These are phyloP conservation scores for Ochropleura plecta DNA, from an alignment of 2,888 invertebrate species.

Conservation along the genomic window DNA sequence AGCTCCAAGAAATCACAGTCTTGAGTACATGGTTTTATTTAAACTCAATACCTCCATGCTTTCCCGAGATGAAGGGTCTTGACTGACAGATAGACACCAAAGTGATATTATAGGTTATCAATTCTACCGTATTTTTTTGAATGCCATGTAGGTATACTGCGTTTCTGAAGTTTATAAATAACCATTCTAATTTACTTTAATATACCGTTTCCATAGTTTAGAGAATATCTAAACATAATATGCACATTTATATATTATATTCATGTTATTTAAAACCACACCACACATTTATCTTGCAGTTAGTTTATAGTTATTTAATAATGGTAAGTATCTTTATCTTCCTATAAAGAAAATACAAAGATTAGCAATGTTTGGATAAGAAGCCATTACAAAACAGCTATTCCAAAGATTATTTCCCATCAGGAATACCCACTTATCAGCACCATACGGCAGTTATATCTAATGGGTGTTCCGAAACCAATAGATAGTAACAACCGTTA, in stretches of 20 bases:
- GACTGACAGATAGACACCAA: no score
- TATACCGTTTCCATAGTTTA: background rate
- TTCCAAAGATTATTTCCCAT: constrained; percentile 30
- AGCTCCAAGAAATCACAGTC: no score
- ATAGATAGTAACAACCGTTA: constrained; percentile 17
- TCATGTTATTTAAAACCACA: background rate
- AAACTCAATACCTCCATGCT: no score
- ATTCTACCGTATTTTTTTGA: no score
- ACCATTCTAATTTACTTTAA: constrained; percentile 1
- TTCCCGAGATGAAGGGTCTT: no score
- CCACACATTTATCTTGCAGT: constrained; percentile 3
- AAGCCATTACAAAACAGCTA: constrained; percentile 22
- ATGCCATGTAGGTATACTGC: no score
- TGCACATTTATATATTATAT: background rate
- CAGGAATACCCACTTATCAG: constrained; percentile 31
- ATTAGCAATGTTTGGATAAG: constrained; percentile 23
- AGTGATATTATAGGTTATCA: no score
- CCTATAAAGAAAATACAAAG: background rate
- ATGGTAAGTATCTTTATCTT: constrained; percentile 15
- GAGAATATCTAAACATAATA: background rate
- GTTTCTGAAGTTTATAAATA: background rate
- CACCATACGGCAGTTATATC: background rate
- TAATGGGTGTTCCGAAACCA: constrained; percentile 9
- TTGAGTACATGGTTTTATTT: no score
- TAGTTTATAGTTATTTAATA: background rate